Evolutionary conservation across 1,140 invertebrate species (phyloP), one percentile per base, ranked within the genome.

Genomic region (Theocolax elegans): DNA sequence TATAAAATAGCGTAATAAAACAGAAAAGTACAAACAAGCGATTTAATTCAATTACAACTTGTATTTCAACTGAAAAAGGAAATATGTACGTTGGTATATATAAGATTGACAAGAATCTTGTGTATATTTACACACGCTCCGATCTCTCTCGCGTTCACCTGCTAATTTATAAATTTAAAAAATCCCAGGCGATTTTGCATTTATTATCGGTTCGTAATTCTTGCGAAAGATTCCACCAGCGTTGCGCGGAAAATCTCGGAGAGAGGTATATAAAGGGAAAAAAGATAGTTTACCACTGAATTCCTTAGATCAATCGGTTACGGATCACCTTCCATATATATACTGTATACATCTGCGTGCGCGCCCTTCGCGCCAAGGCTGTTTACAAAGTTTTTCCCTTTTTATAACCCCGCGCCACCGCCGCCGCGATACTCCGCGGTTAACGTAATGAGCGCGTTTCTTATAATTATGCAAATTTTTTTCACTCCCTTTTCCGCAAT

Each of bases 291-390:
- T 4, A 35, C 4, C 31, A 10, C n/a, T 44, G 38, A 66, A 66
- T 66, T 42, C 23, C 35, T 66, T 31, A 56, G 51, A 66, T 66
- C 63, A 56, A 56, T 56, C 51, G 51, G 21, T 8, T 6, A 4
- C 25, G 29, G 58, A 60, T 60, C 27, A 44, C 1, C 58, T 60
- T 7, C 15, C 15, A 6, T 35, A 10, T 10, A 35, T 10, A 6
- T 4, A 35, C 31, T 35, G 4, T 35, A 6, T 35, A 10, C 40
- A 12, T n/a, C 15, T 3, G 23, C 27, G 25, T 21, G 3, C 42
- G 21, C 25, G n/a, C 59, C 44, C 49, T 63, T 44, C 21, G 6
- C 42, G 12, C 3, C 10, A 3, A 13, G 4, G 42, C 7, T 44
- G 3, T 44, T 44, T 15, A 4, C 4, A n/a, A 15, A 3, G 17